Base-by-base conservation (phyloP, 2,888 invertebrate genomes). In the Polydrusus cervinus region DNA sequence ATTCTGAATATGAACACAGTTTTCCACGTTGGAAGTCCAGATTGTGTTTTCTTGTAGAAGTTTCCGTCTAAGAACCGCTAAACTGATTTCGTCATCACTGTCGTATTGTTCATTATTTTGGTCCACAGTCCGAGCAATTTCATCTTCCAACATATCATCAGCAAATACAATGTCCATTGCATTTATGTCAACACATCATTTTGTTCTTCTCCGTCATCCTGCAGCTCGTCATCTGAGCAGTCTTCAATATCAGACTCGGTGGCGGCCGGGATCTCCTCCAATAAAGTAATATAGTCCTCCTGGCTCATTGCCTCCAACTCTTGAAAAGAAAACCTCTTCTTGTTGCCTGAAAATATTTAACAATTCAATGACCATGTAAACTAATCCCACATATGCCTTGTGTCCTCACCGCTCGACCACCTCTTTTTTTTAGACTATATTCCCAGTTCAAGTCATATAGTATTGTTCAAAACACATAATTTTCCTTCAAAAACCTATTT, bases 381-480 rank as follows among this genome's bases (percentile, higher is more conserved):
- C 43, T 43, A n/a, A 43, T 40, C 14, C 40, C 18, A 61, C 38
- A 38, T 38, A 16, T 61, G 61, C 61, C 61, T 61, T 14, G 61
- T 61, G 61, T 38, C 61, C 61, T 40, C 34, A 38, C 61, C 40
- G n/a, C 61, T 61, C 40, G 61, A 61, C 40, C 61, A 61, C 61
- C 40, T n/a, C 38, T 38, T 61, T 61, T 61, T 61, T 16, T 10
- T 3, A 14, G 5, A 9, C 18, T 3, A 38, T n/a, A 14, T 47
- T 14, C 6, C 9, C 47, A 45, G 45, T 45, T 10, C 45, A 45
- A 45, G 45, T 9, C 47, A 14, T 16, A 47, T 47, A 45, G 47
- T 47, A 47, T 47, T 47, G 6, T 14, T 9, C 47, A 47, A 47
- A 16, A 47, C 16, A 16, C 47, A 47, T 14, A 14, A 47, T 47